These are phyloP conservation scores for Gadus chalcogrammus DNA, from an alignment of 2,113 vertebrate species.

Conservation along the genomic window DNA sequence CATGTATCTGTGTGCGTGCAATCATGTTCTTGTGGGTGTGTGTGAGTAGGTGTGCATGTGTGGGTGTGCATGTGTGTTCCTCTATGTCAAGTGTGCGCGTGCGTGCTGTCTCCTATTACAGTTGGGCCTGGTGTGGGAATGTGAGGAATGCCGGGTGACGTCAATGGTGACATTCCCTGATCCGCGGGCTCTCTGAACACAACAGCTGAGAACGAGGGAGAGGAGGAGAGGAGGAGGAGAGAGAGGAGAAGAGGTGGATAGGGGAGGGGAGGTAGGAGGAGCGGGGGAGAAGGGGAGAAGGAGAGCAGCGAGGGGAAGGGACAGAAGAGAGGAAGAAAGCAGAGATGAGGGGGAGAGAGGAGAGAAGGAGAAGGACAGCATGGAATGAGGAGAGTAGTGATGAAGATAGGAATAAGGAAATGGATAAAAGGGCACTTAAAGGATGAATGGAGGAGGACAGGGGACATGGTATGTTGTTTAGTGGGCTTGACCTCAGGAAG, in stretches of 20 bases:
- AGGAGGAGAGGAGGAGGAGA: not conserved
- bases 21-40: not conserved
- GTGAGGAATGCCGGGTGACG: constrained; percentile 74
- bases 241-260: constrained; percentile 20
- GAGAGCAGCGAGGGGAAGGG: not conserved
- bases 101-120: constrained; percentile 58
- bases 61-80: not conserved
- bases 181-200: constrained; percentile 53
- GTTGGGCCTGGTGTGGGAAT: constrained; percentile 63
- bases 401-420: not conserved
- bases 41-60: too few species aligned
- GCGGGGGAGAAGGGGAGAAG: not conserved
- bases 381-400: not conserved
- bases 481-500: not conserved
- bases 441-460: not conserved
- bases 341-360: not conserved
- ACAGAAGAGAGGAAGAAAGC: not conserved
- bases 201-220: constrained; percentile 73
- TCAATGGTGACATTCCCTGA: constrained; percentile 78
- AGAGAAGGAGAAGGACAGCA: not conserved
- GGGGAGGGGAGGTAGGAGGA: not conserved
- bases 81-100: constrained; percentile 13
- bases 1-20: constrained; percentile 2
- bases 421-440: too few species aligned
- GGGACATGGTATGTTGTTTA: not conserved